Evolutionary conservation across 2,888 invertebrate genomes (phyloP).

Genomic region (Nezara viridula): DNA sequence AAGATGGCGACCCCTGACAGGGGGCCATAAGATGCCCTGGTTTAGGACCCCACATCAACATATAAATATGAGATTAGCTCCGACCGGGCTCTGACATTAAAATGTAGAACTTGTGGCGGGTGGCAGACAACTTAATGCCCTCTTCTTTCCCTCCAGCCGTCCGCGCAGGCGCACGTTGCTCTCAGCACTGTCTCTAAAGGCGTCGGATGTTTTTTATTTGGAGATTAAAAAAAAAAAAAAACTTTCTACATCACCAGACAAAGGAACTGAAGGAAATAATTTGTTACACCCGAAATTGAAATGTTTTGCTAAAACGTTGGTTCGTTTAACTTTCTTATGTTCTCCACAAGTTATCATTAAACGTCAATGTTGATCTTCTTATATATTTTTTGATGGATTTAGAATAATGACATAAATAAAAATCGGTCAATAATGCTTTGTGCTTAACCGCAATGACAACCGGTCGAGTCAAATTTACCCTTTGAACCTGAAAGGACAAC

Average conservation of each 20-base stretch:
- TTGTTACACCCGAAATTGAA: not conserved
- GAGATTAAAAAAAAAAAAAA: no score
- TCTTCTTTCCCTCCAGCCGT: not conserved
- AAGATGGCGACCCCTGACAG: conserved; percentile 46
- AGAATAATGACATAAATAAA: no score
- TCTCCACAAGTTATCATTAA: no score
- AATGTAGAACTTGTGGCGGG: conserved; percentile 46
- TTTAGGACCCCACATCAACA: conserved; percentile 45
- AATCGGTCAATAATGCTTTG: no score
- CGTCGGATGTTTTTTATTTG: not conserved
- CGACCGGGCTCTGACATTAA: conserved; percentile 18
- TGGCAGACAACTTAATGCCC: conserved; percentile 44
- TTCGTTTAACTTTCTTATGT: no score
- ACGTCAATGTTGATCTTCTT: no score
- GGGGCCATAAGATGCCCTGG: conserved; percentile 42
- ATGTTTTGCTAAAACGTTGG: not conserved
- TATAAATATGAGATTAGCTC: conserved; percentile 47
- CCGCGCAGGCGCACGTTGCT: not conserved
- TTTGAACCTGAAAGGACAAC: no score
- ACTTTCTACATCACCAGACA: no score
- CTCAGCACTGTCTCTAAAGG: not conserved
- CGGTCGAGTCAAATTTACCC: no score
- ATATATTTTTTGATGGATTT: no score
- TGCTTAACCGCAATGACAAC: no score
- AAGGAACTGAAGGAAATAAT: not conserved